These are phyloP conservation scores for Esox lucius DNA, from an alignment of 2,797 vertebrate species.

Conservation along the genomic window DNA sequence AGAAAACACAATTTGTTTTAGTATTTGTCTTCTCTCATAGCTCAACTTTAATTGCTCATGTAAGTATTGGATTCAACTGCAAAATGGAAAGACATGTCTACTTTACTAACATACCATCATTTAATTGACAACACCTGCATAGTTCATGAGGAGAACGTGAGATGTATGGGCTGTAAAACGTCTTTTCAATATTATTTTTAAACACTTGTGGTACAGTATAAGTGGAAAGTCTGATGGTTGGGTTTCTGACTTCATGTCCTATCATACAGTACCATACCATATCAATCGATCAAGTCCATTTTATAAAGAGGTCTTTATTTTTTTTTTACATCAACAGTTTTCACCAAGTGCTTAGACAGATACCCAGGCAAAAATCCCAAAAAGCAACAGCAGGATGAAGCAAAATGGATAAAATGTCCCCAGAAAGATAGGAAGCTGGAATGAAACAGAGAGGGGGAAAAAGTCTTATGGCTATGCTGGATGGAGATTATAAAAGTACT, in stretches of 20 bases:
- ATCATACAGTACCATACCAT: no score
- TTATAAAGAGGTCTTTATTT: no score
- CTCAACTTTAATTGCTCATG: background rate
- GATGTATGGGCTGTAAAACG: background rate
- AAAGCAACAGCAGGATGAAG: no score
- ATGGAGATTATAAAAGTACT: no score
- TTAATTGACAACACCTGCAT: background rate
- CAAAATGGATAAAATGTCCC: no score
- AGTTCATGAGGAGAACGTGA: background rate
- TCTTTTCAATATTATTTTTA: background rate
- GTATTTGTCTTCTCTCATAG: background rate
- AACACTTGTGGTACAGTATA: background rate
- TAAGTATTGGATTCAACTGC: background rate
- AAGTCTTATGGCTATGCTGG: no score
- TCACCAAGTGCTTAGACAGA: no score
- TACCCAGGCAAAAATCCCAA: no score
- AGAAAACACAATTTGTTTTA: background rate
- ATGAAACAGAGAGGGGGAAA: no score
- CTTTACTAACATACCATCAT: background rate
- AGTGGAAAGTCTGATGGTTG: background rate
- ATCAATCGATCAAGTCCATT: no score
- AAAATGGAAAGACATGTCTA: background rate
- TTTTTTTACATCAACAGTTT: no score
- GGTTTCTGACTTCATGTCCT: background rate
- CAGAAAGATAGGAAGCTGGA: no score